Base-by-base conservation (phyloP, 2,113 vertebrate species). In the Hemichromis elongatus region DNA sequence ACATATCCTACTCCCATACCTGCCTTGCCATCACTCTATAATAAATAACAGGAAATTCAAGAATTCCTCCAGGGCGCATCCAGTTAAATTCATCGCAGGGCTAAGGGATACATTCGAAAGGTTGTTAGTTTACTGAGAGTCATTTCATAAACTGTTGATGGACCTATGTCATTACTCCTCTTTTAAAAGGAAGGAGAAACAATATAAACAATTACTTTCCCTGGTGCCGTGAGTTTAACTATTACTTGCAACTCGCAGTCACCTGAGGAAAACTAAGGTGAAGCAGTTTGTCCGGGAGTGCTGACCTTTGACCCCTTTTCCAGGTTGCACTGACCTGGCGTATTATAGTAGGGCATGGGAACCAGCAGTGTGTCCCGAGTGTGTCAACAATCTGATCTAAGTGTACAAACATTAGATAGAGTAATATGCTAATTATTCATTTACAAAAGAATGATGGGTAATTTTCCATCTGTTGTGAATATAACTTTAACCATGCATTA, bases 281-380 rank as follows among this genome's bases (percentile, higher is more conserved):
- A 24, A 84, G 28, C 40, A 18, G 37, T 63, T 28, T 21, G 61
- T 28, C 45, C 66, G 57, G 55, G 50, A 30, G 53, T 54, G 61
- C 77, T 86, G 85, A 92, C 80, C 90, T 92, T 86, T 87, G 86
- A 92, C 91, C 90, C 56, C 66, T 66, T 50, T 86, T 78, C 79
- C 84, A 89, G 56, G 86, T 92, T 26, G 21, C 53, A n/a, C 59
- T 82, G 89, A 92, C 91, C 89, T 79, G 26, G 79, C 59, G 83
- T 82, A 70, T 91, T 91, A 80, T 70, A 77, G 75, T 26, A 81
- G 92, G 82, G 75, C 89, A 89, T 92, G 94, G 87, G 89, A 94
- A 91, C 84, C 86, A 77, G 77, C 68, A n/a, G 77, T 2, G 35
- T 30, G 83, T 77, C 66, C 54, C 14, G 26, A 86, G 83, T 80